Evolutionary conservation across 64 coral and sea anemone species (phyloP).

Genomic region (Montipora cactus): DNA sequence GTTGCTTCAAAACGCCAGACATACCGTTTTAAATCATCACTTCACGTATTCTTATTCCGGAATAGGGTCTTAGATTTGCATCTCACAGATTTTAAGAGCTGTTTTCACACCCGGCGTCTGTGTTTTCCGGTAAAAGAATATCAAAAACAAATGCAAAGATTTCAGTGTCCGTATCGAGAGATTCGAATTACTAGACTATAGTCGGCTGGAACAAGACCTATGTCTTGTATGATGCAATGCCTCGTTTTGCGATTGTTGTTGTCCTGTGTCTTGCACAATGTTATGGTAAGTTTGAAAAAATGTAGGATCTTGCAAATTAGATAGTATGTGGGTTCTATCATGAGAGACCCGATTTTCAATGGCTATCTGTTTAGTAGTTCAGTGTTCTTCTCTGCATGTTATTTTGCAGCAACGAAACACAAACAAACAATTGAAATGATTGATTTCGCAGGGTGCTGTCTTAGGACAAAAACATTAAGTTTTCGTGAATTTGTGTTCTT

Average conservation of each 20-base stretch:
- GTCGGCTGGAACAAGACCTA: not conserved
- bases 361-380: too few species aligned
- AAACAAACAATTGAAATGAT: too few species aligned
- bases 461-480: too few species aligned
- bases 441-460: too few species aligned
- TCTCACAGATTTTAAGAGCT: not conserved
- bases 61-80: not conserved
- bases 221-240: not conserved
- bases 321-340: too few species aligned
- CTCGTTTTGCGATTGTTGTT: not conserved
- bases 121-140: constrained; percentile 52
- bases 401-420: too few species aligned
- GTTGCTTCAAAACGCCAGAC: too few species aligned
- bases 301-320: not conserved
- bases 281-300: not conserved
- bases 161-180: not conserved
- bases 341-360: too few species aligned
- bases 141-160: constrained; percentile 38
- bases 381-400: too few species aligned
- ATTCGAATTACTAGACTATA: not conserved
- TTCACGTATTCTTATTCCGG: too few species aligned
- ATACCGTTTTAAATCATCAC: too few species aligned
- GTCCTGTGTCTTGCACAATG: constrained; percentile 8
- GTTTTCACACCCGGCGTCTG: constrained; percentile 50
- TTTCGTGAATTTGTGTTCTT: too few species aligned